These are phyloP conservation scores for Amphipoea oculea DNA, from an alignment of 2,888 invertebrate genomes.

Conservation along the genomic window DNA sequence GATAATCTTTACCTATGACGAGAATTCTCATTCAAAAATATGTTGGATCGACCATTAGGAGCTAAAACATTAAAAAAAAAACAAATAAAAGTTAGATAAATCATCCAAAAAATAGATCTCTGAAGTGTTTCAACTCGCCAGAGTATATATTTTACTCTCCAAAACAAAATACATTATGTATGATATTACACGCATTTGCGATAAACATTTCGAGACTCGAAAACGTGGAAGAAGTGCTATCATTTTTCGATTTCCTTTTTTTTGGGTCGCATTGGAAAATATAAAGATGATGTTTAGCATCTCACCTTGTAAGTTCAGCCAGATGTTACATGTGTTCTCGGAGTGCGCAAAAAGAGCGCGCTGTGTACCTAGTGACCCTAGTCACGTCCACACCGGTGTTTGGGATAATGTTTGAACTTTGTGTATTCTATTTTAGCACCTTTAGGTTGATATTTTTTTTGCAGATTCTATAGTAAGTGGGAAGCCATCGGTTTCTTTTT, in stretches of 20 bases:
- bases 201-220: constrained; percentile 36
- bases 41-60: too few relatives aligned
- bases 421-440: constrained; percentile 45
- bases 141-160: constrained; percentile 29
- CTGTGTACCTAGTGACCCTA: constrained; percentile 56
- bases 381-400: constrained; percentile 62
- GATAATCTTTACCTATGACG: neutral
- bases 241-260: constrained; percentile 52
- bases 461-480: neutral
- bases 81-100: constrained; percentile 8
- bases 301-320: constrained; percentile 63
- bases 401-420: constrained; percentile 55
- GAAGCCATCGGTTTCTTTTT: neutral
- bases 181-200: constrained; percentile 43
- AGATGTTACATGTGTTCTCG: constrained; percentile 60
- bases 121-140: constrained; percentile 7
- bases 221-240: constrained; percentile 45
- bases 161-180: constrained; percentile 39
- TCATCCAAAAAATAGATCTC: constrained; percentile 13
- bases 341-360: constrained; percentile 41
- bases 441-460: constrained; percentile 34
- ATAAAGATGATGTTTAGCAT: constrained; percentile 54
- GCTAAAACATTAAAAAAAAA: neutral
- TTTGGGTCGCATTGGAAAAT: constrained; percentile 43
- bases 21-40: neutral